Evolutionary conservation across 2,797 vertebrate genomes (phyloP).

Genomic region (Phoeniculus purpureus): DNA sequence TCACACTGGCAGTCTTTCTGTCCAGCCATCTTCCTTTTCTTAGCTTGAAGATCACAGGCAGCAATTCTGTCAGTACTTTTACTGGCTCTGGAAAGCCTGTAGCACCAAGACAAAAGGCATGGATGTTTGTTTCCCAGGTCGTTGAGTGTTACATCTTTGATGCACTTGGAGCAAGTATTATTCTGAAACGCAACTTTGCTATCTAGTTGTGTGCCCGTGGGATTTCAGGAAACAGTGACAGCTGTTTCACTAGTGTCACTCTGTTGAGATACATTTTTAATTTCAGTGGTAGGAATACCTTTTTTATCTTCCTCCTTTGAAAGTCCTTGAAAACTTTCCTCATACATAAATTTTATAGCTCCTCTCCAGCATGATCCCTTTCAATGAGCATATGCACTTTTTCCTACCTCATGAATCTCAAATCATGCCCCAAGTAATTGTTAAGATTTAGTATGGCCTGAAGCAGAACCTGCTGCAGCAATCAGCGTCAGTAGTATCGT

Average conservation of each 20-base stretch:
- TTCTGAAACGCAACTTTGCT: neutral
- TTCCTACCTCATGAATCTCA: neutral
- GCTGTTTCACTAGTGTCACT: neutral
- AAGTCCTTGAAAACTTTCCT: neutral
- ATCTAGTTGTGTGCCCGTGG: neutral
- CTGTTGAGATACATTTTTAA: neutral
- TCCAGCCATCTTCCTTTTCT: neutral
- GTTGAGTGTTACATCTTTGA: neutral
- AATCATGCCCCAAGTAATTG: neutral
- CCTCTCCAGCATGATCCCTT: neutral
- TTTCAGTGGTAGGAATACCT: neutral
- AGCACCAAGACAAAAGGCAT: neutral
- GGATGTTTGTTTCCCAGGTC: neutral
- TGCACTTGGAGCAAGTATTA: neutral
- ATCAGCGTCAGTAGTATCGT: neutral
- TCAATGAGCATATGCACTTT: neutral
- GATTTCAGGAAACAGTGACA: neutral
- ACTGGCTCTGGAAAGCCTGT: neutral
- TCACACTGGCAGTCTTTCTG: neutral
- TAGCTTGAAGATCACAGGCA: neutral
- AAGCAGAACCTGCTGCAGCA: neutral
- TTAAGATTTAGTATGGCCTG: neutral
- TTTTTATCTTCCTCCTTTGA: neutral
- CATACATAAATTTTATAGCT: neutral
- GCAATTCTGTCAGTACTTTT: neutral